phyloP scores from a whole-genome alignment of 2,797 vertebrate species.

The Eulemur mongoz region DNA sequence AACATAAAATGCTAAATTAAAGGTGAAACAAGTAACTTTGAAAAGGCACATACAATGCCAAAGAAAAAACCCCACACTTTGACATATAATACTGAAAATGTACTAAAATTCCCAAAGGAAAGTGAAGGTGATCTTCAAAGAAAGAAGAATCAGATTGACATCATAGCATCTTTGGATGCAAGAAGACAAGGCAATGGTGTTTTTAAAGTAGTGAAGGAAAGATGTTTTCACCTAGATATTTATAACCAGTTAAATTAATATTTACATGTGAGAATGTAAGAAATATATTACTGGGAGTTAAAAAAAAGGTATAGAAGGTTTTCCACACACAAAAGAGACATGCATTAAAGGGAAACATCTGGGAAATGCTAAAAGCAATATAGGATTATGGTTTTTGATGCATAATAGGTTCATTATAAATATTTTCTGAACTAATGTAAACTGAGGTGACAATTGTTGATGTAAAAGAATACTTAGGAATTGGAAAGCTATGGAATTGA shows the following conservation, averaged over 20 bases:
- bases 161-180: neutral
- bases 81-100: neutral
- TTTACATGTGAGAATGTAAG: neutral
- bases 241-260: neutral
- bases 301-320: neutral
- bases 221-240: neutral
- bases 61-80: neutral
- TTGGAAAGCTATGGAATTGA: neutral
- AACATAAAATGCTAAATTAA: neutral
- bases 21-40: constrained; percentile 20
- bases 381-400: neutral
- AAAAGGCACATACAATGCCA: neutral
- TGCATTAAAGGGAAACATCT: neutral
- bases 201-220: constrained; percentile 12
- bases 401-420: neutral
- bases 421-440: neutral
- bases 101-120: neutral
- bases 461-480: neutral
- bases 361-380: neutral
- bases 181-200: neutral
- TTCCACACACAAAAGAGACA: neutral
- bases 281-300: neutral
- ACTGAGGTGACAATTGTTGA: neutral
- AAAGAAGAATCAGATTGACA: neutral
- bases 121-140: neutral